A percentile compares a stretch with the other conserved stretches of the same genome.
Conservation (phyloP, 2,888 invertebrate species). For the Beris morrisii region DNA sequence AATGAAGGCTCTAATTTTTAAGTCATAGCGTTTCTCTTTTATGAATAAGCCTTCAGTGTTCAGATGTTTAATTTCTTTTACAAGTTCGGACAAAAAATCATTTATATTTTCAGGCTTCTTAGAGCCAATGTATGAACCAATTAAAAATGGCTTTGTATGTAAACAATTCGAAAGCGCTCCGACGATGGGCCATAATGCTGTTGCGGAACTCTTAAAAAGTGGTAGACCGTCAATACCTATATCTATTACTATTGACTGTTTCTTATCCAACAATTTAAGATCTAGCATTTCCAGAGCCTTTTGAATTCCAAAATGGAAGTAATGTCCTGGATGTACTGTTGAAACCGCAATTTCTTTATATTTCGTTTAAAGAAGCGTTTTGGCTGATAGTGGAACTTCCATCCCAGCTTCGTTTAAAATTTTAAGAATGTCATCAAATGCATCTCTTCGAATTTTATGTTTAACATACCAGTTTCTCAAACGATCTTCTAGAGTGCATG, state of each 20-base stretch:
- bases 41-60: not conserved
- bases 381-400: too few relatives aligned
- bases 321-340: not conserved
- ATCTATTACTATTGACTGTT: not conserved
- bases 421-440: too few relatives aligned
- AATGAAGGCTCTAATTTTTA: constrained; percentile 11
- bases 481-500: too few relatives aligned
- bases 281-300: not conserved
- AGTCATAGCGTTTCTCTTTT: not conserved
- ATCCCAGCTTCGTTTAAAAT: too few relatives aligned
- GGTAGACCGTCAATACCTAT: constrained; percentile 5
- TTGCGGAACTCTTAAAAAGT: not conserved
- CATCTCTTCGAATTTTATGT: too few relatives aligned
- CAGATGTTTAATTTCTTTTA: not conserved
- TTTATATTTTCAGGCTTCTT: not conserved
- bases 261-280: not conserved
- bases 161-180: not conserved
- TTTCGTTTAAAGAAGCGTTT: not conserved
- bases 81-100: not conserved
- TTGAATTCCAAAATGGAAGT: constrained; percentile 7
- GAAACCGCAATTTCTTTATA: not conserved
- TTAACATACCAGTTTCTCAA: too few relatives aligned
- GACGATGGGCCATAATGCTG: not conserved
- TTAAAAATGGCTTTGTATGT: not conserved
- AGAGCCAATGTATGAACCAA: not conserved